Evolutionary conservation across 2,113 vertebrate genomes (phyloP), one percentile per base, ranked within the genome.

Genomic region (Dromiciops gliroides): DNA sequence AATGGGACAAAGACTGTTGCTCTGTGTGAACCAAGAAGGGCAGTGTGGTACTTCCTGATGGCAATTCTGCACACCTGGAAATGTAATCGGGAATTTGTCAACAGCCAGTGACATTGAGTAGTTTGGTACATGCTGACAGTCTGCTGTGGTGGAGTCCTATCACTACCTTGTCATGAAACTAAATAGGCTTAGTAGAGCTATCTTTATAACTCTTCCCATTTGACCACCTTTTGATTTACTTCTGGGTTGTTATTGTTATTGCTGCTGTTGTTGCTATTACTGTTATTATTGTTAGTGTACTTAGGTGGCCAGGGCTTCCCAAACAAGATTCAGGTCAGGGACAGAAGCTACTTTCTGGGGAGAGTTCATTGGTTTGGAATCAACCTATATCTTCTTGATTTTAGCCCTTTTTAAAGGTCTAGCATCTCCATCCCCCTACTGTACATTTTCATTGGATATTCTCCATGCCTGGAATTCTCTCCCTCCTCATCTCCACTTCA

Each of bases 21-120:
- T 90, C 92, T 96, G 90, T 75, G 37, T 5, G 48, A 89, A 91
- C 9, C 10, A 31, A 37, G 96, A 83, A 89, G 28, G 88, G 31
- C 4, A n/a, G n/a, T 48, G 8, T 26, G 19, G 50, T 9, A 51
- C n/a, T 95, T 53, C 83, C 37, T 95, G 16, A 28, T 50, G 51
- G 91, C 89, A 97, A 2, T 52, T 95, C 53, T 96, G 44, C 92
- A 94, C 48, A 94, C 93, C 89, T 97, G 94, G 88, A 95, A 8
- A 16, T 94, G 94, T 95, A 91, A 83, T 90, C 89, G 56, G 52
- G 89, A 94, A 67, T 47, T 12, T 47, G 31, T n/a, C 31, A 75
- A 2, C 37, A 92, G 26, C n/a, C 48, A n/a, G 48, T 96, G 95
- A 47, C 48, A 89, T 51, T 93, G 37, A 3, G 0, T 92, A 92